Percentiles rank a stretch among this genome's conserved stretches.
Evolutionary conservation across 92 coral and sea anemone species (phyloP).

Genomic region (Porites cylindrica): DNA sequence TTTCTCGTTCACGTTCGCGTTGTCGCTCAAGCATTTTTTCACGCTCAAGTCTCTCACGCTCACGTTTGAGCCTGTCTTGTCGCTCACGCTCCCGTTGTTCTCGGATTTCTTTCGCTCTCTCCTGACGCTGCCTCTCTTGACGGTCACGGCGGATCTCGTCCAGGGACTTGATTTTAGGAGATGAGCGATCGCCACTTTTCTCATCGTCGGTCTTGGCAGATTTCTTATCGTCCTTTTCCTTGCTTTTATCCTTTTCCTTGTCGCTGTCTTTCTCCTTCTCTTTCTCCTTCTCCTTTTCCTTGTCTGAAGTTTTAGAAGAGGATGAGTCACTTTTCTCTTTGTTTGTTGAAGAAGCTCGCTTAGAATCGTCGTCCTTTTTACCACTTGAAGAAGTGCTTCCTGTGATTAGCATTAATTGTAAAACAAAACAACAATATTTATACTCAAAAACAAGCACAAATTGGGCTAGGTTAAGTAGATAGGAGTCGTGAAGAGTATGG

Average conservation of each 20-base stretch:
- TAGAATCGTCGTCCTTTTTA: slow-evolving; percentile 67
- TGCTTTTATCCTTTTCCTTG: slow-evolving; percentile 11
- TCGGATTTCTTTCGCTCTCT: slow-evolving; percentile 83
- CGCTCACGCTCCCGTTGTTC: slow-evolving; percentile 95
- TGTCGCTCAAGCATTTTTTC: slow-evolving; percentile 90
- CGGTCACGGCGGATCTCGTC: slow-evolving; percentile 94
- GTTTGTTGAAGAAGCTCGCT: slow-evolving; percentile 68
- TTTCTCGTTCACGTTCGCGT: slow-evolving; percentile 92
- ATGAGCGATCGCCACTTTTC: slow-evolving; percentile 65
- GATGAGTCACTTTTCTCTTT: slow-evolving; percentile 73
- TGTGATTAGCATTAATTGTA: slow-evolving; percentile 68
- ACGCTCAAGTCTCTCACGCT: slow-evolving; percentile 96
- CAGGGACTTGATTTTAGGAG: slow-evolving; percentile 84
- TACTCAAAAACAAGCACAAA: slow-evolving; percentile 27
- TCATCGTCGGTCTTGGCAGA: slow-evolving; percentile 58
- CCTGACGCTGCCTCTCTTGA: slow-evolving; percentile 86
- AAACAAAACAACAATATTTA: slow-evolving; percentile 67
- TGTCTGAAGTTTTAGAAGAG: slow-evolving; percentile 68
- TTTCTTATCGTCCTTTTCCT: slow-evolving; percentile 30
- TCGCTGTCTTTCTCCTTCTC: slow-evolving; percentile 33
- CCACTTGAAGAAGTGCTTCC: slow-evolving; percentile 68
- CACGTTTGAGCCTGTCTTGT: slow-evolving; percentile 89
- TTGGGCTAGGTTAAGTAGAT: slow-evolving; percentile 6
- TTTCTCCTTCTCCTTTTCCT: slow-evolving; percentile 67
- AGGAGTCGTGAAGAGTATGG: not conserved